Evolutionary conservation across 2,888 invertebrate species (phyloP), one percentile per base, ranked within the genome.

Genomic region (Aplocera efformata): DNA sequence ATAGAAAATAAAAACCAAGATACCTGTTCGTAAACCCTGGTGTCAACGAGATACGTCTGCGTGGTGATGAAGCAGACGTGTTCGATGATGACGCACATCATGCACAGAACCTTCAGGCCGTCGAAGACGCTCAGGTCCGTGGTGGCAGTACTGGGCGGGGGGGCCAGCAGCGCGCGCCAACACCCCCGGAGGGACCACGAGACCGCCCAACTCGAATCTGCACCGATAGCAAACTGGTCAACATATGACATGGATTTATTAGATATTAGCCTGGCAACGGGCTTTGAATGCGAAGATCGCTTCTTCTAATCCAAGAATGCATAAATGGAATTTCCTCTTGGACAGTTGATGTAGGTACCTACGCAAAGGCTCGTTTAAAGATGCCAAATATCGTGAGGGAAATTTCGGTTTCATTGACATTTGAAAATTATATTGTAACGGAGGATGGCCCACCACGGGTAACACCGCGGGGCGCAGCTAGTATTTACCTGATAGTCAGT

Each of bases 51-150:
- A 50, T 80, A 85, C 7, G 79, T 52, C 50, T 76, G 74, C 48
- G 78, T 73, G 59, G 72, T 73, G 59, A 86, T 73, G 83, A 83
- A 86, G 64, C 77, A 74, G 9, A 86, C 83, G 67, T 86, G 86
- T 53, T 85, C 86, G 11, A 86, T 62, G 63, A 86, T 78, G 66
- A 86, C 78, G 53, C 77, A 78, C 56, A 80, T 63, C 83, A 86
- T 79, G 65, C 77, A 78, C 50, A 84, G 54, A 45, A 85, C 82
- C 21, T 84, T 74, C 49, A 83, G 68, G 1, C 86, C 86, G 64
- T 86, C 86, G 58, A 85, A 75, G 35, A 63, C 53, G 37, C 73
- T 65, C 42, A 85, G 72, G 63, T 80, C 78, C 2, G 65, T 63
- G 1, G 58, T 48, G 4, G 60, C 41, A 27, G 57, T 50, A 9